These are phyloP conservation scores for Orchesellides sinensis DNA, from an alignment of 2,888 invertebrate species.

Conservation along the genomic window DNA sequence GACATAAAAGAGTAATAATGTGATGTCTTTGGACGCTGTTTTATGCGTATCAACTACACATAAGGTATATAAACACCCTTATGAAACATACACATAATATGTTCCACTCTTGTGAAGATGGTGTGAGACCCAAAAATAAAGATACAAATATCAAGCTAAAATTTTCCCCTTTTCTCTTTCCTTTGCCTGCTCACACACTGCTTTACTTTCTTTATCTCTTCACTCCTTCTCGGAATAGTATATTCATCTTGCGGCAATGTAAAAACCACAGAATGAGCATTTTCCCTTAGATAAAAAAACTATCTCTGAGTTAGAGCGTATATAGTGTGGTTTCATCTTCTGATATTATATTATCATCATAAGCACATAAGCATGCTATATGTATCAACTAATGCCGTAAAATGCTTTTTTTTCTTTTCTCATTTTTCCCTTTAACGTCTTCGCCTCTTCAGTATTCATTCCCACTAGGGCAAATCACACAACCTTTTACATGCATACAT, in stretches of 20 bases:
- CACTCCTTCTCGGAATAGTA: slow-evolving; percentile 25
- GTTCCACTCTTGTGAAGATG: background rate
- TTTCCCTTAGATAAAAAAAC: slow-evolving; percentile 28
- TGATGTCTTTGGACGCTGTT: slow-evolving; percentile 56
- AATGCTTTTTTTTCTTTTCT: slow-evolving; percentile 1
- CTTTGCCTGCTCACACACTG: slow-evolving; percentile 40
- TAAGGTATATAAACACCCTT: slow-evolving; percentile 9
- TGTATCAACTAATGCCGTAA: slow-evolving; percentile 16
- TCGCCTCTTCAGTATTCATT: background rate
- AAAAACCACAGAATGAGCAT: slow-evolving; percentile 59
- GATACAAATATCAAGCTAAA: slow-evolving; percentile 48
- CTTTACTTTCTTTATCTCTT: too few species aligned
- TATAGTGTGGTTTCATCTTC: slow-evolving; percentile 3
- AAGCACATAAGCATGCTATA: background rate
- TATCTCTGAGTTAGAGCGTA: background rate
- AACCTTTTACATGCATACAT: slow-evolving; percentile 26
- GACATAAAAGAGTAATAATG: slow-evolving; percentile 67
- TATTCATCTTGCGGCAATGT: slow-evolving; percentile 61
- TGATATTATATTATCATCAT: background rate
- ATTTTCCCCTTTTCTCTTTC: slow-evolving; percentile 25
- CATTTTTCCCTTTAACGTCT: background rate
- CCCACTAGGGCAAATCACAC: background rate
- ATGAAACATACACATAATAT: slow-evolving; percentile 1
- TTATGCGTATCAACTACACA: too few species aligned
- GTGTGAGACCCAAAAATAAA: slow-evolving; percentile 43